phyloP scores from a whole-genome alignment of 2,888 invertebrate genomes.

The Nezara viridula region DNA sequence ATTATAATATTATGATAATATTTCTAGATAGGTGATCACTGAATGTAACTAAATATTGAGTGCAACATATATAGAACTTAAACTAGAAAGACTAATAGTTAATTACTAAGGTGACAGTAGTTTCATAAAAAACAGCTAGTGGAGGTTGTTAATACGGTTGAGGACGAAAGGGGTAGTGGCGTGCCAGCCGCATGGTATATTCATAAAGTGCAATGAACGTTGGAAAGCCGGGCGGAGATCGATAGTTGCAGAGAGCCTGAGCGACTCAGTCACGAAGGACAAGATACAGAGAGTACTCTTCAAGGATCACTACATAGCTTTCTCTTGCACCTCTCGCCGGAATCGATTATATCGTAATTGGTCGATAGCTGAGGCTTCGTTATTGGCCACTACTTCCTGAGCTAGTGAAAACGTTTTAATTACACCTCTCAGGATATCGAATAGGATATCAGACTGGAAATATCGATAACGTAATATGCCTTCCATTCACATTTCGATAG shows the following conservation, averaged over 20 bases:
- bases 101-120: too few relatives aligned
- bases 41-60: too few relatives aligned
- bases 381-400: not conserved
- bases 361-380: not conserved
- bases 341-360: conserved; percentile 9
- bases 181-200: conserved; percentile 29
- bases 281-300: not conserved
- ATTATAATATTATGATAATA: too few relatives aligned
- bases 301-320: not conserved
- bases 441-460: too few relatives aligned
- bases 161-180: not conserved
- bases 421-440: not conserved
- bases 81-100: too few relatives aligned
- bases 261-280: conserved; percentile 35
- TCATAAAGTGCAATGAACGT: conserved; percentile 46
- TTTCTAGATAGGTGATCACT: too few relatives aligned
- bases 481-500: too few relatives aligned
- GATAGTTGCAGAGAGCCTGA: conserved; percentile 9
- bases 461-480: too few relatives aligned
- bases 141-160: not conserved
- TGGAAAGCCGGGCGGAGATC: not conserved
- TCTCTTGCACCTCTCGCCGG: not conserved
- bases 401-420: not conserved
- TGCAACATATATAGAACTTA: too few relatives aligned
- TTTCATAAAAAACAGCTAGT: too few relatives aligned